Evolutionary conservation across 2,113 vertebrate species (phyloP).

Genomic region (Poeciliopsis turrubarensis): DNA sequence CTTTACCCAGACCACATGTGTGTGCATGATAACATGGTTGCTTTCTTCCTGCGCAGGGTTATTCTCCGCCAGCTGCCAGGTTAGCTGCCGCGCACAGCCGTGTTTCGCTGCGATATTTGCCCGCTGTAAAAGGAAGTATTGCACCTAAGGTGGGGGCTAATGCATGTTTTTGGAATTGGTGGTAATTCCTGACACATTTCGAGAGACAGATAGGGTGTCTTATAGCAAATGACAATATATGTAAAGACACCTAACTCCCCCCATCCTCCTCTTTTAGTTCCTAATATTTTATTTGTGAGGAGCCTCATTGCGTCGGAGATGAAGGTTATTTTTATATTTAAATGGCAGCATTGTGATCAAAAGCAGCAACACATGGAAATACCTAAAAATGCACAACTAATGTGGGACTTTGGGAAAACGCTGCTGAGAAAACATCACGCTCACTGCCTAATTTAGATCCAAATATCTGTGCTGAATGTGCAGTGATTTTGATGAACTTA

Average conservation of each 20-base stretch:
- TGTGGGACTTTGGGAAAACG: slow-evolving; percentile 15
- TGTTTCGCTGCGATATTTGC: slow-evolving; percentile 83
- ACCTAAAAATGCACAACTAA: slow-evolving; percentile 32
- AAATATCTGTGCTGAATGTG: slow-evolving; percentile 3
- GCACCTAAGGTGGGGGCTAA: slow-evolving; percentile 83
- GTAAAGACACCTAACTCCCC: slow-evolving; percentile 72
- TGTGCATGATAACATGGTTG: slow-evolving; percentile 84
- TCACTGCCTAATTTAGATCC: slow-evolving; percentile 6
- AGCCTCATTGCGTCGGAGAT: slow-evolving; percentile 44
- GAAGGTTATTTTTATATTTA: slow-evolving; percentile 69
- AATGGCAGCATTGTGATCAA: slow-evolving; percentile 52
- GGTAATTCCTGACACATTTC: slow-evolving; percentile 84
- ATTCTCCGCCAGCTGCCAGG: slow-evolving; percentile 81
- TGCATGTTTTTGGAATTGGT: slow-evolving; percentile 82
- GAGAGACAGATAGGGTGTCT: slow-evolving; percentile 80
- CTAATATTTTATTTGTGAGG: slow-evolving; percentile 75
- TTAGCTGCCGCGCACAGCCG: slow-evolving; percentile 79
- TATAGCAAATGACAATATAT: slow-evolving; percentile 79
- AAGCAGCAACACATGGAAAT: slow-evolving; percentile 47
- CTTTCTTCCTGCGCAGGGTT: slow-evolving; percentile 80
- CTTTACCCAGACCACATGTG: slow-evolving; percentile 85
- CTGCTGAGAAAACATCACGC: background rate
- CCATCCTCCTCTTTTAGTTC: slow-evolving; percentile 49
- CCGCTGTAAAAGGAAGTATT: slow-evolving; percentile 74
- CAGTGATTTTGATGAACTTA: slow-evolving; percentile 19